Percentiles rank a stretch among this genome's conserved stretches.
Evolutionary conservation across 2,888 invertebrate genomes (phyloP).

Genomic region (Drosophila bunnanda): DNA sequence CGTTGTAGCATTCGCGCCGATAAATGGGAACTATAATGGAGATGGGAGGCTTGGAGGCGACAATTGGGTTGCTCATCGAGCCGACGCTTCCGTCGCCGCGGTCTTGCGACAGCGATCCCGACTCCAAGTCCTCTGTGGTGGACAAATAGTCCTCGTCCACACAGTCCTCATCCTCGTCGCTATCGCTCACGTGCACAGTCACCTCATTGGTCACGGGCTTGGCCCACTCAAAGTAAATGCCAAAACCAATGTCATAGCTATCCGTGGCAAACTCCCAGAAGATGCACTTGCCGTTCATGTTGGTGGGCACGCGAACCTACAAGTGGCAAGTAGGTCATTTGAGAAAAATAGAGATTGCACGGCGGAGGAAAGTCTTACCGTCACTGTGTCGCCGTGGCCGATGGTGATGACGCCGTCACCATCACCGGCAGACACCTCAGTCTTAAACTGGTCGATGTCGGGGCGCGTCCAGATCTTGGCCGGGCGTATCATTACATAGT

Average conservation of each 20-base stretch:
- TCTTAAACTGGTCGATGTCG: slow-evolving; percentile 95
- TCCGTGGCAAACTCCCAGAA: slow-evolving; percentile 99
- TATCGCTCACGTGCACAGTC: slow-evolving; percentile 98
- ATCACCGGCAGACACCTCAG: slow-evolving; percentile 90
- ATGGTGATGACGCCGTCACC: slow-evolving; percentile 96
- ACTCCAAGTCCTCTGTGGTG: slow-evolving; percentile 87
- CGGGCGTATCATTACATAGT: slow-evolving; percentile 87
- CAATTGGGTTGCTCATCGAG: slow-evolving; percentile 52
- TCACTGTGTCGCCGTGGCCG: slow-evolving; percentile 98
- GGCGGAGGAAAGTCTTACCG: slow-evolving; percentile 86
- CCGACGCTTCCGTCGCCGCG: slow-evolving; percentile 48
- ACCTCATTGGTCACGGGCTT: slow-evolving; percentile 92
- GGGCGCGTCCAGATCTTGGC: slow-evolving; percentile 98
- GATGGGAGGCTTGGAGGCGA: slow-evolving; percentile 77
- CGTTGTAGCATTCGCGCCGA: slow-evolving; percentile 97
- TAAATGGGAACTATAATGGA: slow-evolving; percentile 97
- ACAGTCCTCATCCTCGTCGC: slow-evolving; percentile 90
- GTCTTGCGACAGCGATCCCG: slow-evolving; percentile 84
- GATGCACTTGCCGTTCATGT: slow-evolving; percentile 94
- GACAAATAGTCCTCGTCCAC: slow-evolving; percentile 85
- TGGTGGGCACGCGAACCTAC: slow-evolving; percentile 95
- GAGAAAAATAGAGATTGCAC: background rate
- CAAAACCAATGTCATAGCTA: slow-evolving; percentile 98
- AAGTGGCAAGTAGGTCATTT: background rate
- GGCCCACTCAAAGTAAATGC: slow-evolving; percentile 99